phyloP scores from a whole-genome alignment of 2,888 invertebrate species.

The Cataglyphis livida region DNA sequence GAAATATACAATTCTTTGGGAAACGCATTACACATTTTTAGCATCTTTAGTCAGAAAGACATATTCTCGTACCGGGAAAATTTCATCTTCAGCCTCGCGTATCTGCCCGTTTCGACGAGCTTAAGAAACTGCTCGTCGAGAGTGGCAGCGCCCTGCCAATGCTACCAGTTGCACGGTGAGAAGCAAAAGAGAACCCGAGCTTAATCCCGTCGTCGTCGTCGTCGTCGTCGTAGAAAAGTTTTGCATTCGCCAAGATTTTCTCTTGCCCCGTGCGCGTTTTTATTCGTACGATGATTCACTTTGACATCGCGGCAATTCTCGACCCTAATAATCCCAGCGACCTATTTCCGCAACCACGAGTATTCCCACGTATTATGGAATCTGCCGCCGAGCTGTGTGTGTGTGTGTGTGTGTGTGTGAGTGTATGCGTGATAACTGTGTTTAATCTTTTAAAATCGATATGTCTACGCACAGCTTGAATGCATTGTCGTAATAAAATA shows the following conservation, averaged over 20 bases:
- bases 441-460: conserved; percentile 32
- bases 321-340: conserved; percentile 26
- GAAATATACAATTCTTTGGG: conserved; percentile 7
- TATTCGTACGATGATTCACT: conserved; percentile 46
- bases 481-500: conserved; percentile 16
- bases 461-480: background rate
- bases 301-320: conserved; percentile 26
- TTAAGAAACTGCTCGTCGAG: conserved; percentile 62
- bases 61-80: conserved; percentile 54
- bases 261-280: conserved; percentile 46
- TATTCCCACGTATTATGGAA: conserved; percentile 18
- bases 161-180: conserved; percentile 63
- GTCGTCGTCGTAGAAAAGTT: conserved; percentile 50
- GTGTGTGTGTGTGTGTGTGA: background rate
- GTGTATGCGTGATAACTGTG: background rate
- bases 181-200: conserved; percentile 47
- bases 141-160: conserved; percentile 47
- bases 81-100: conserved; percentile 64
- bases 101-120: conserved; percentile 49
- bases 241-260: conserved; percentile 46
- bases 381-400: background rate
- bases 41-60: conserved; percentile 35
- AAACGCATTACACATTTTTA: conserved; percentile 47
- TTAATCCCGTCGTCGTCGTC: conserved; percentile 57
- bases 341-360: conserved; percentile 2